Base-by-base conservation (phyloP, 2,888 invertebrate genomes). In the Melipona bicolor region DNA sequence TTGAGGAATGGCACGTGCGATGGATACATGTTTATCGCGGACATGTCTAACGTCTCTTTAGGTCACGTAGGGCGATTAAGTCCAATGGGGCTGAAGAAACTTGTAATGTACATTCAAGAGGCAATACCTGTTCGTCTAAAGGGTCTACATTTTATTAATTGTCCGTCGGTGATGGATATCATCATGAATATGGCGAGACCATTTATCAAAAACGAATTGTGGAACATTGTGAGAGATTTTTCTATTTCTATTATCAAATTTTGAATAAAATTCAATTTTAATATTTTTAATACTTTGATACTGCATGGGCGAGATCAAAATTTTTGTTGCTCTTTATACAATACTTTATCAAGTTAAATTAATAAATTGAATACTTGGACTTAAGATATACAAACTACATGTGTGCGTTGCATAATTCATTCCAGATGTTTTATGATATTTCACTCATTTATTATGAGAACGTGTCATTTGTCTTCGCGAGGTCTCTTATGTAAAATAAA, bases 71-170 rank as follows among this genome's bases (percentile, higher is more conserved):
- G 96, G 9, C 95, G 96, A 88, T 93, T 97, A 1, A 96, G 96
- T 71, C 92, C 97, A 4, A 94, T 96, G 77, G 95, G 96, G 1
- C 93, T 97, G 85, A 97, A 96, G 88, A 97, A 97, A 92, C 96
- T 96, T 87, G 94, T 97, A 5, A 96, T 95, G 89, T 97, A 96
- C 89, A 92, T 97, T 54, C 97, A 97, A 96, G 97, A 97, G 93
- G 96, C 96, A 5, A 95, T 96, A 95, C 95, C 97, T 0, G 95
- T 97, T 17, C 96, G 96, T 56, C 93, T 97, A 6, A 96, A 96
- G 89, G 96, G 95, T 1, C 95, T 97, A 5, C 97, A 97, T 92
- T 96, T 97, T 84, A 92, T 97, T 72, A 97, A 97, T 91, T 96
- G 96, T 0, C 96, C 96, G 0, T 94, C 95, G 4, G 96, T 97